Evolutionary conservation across 1,140 invertebrate genomes (phyloP).

Genomic region (Aphelinus atriplicis): DNA sequence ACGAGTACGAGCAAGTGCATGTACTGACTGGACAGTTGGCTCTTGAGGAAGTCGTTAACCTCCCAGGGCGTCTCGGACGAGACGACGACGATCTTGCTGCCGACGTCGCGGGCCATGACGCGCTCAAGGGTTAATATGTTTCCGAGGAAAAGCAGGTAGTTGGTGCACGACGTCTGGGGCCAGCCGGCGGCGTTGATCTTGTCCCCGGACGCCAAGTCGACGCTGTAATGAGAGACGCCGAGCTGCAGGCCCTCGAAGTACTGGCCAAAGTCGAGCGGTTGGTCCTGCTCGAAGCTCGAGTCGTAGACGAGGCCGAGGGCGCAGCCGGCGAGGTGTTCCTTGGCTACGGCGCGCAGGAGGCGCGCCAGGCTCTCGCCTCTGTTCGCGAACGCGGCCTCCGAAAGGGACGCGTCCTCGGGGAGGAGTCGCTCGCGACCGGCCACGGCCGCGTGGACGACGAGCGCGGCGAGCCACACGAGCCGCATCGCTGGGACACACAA

Average conservation of each 20-base stretch:
- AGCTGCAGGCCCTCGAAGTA: background rate
- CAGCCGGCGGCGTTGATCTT: slow-evolving; percentile 19
- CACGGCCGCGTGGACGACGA: no score
- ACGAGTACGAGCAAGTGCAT: slow-evolving; percentile 74
- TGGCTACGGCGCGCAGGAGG: background rate
- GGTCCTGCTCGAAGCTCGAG: slow-evolving; percentile 61
- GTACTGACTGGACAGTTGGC: slow-evolving; percentile 70
- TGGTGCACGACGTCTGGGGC: slow-evolving; percentile 66
- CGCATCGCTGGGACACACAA: no score
- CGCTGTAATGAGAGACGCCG: slow-evolving; percentile 7
- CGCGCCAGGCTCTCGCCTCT: slow-evolving; percentile 14
- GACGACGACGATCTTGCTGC: slow-evolving; percentile 71
- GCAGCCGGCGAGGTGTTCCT: slow-evolving; percentile 69
- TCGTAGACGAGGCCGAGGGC: slow-evolving; percentile 74
- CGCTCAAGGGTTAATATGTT: slow-evolving; percentile 69
- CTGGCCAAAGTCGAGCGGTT: slow-evolving; percentile 65
- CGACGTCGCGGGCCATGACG: slow-evolving; percentile 69
- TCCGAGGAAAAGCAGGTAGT: slow-evolving; percentile 73
- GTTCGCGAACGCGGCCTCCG: background rate
- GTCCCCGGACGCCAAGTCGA: background rate
- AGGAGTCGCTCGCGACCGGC: no score
- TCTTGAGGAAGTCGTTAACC: slow-evolving; percentile 73
- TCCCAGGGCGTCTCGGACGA: slow-evolving; percentile 75
- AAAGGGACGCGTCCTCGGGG: no score
- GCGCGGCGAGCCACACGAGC: no score